Evolutionary conservation across 2,888 invertebrate species (phyloP), one percentile per base, ranked within the genome.

Genomic region (Smittia sp.): DNA sequence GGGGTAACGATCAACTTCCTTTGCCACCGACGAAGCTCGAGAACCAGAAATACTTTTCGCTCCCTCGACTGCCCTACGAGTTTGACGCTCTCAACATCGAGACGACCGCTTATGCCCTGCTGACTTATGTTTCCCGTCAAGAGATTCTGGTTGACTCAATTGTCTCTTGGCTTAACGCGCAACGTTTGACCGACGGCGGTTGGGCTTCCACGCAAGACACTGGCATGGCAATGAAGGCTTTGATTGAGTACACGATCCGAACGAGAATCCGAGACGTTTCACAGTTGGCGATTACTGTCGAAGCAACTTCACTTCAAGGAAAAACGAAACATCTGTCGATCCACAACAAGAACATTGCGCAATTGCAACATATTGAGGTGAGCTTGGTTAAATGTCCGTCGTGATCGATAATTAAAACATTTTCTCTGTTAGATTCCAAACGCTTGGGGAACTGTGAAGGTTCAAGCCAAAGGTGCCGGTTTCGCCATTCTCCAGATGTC

Each of bases 401-500:
- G n/a, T 46, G 11, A 46, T 46, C 4, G 24, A 52, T 22, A 63
- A 65, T 66, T 73, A 68, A 69, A 11, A 20, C n/a, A 20, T 20
- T 74, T 38, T 68, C 54, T 67, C 73, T 73, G 63, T 76, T 78
- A 92, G 91, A 93, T 96, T 80, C 94, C 94, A 0, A 89, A 91
- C 78, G 96, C 96, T 63, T 97, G 94, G 92, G 97, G 97, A 78
- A 94, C 94, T 0, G 93, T 97, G 41, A 92, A 94, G 82, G 94
- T 96, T 63, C 90, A 93, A 77, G 96, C 94, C 0, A 91, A 90
- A 79, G 98, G 97, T 76, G 92, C 94, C 1, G 97, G 97, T n/a
- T 93, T 92, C 83, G 96, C 96, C 1, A 90, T 97, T 78, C 85
- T 97, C 76, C 96, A 97, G 85, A 90, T 97, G 90, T 90, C 92